Evolutionary conservation across 53 echinoderm and acorn worm species (phyloP).

Genomic region (Glandiceps talaboti): DNA sequence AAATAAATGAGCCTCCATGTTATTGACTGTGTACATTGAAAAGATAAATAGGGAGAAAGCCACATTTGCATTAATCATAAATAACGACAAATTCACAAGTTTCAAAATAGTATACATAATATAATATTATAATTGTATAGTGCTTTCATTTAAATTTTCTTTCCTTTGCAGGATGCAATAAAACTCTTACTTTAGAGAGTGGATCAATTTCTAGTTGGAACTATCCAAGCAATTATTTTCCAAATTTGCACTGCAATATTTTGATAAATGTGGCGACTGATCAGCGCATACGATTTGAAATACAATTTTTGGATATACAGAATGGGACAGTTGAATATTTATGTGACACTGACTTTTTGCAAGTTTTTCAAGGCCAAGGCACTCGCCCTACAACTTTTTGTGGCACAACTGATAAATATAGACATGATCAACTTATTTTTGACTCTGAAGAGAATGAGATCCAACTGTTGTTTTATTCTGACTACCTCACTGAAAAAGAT

Average conservation of each 20-base stretch:
- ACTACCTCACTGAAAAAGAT: background rate
- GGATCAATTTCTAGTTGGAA: background rate
- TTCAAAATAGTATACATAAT: too few species aligned
- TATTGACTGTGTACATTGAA: too few species aligned
- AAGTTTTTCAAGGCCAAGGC: background rate
- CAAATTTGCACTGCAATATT: background rate
- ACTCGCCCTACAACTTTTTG: background rate
- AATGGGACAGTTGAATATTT: background rate
- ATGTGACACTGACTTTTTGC: background rate
- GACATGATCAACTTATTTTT: background rate
- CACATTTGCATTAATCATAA: too few species aligned
- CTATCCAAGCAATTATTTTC: background rate
- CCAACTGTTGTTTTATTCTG: background rate
- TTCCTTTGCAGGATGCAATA: background rate
- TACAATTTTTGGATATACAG: background rate
- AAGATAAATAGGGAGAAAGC: too few species aligned
- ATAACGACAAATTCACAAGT: too few species aligned
- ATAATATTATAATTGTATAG: too few species aligned
- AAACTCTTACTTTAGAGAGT: background rate
- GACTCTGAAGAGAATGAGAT: background rate
- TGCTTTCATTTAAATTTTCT: too few species aligned
- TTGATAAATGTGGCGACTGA: background rate
- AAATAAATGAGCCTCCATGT: too few species aligned
- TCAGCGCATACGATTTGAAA: background rate
- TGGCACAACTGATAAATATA: background rate